These are phyloP conservation scores for Anoplophora glabripennis DNA, from an alignment of 1,140 invertebrate species.

Conservation along the genomic window DNA sequence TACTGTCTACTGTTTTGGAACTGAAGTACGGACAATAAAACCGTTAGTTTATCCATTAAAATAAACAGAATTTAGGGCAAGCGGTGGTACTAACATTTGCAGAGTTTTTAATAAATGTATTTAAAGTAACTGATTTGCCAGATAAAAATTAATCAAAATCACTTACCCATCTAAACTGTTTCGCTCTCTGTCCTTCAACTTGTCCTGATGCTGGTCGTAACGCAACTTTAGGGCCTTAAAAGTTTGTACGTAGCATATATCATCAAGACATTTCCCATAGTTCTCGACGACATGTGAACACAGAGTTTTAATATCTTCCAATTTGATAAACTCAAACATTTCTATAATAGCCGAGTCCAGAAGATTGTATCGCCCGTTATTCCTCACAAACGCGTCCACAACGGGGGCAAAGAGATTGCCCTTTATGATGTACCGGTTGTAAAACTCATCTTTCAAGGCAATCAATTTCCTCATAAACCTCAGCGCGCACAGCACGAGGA, in stretches of 20 bases:
- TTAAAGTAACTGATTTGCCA: too few relatives aligned
- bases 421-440: slow-evolving; percentile 94
- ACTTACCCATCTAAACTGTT: slow-evolving; percentile 67
- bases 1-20: too few relatives aligned
- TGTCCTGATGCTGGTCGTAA: slow-evolving; percentile 94
- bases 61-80: too few relatives aligned
- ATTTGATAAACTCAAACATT: slow-evolving; percentile 98
- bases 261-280: slow-evolving; percentile 89
- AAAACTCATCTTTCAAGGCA: slow-evolving; percentile 97
- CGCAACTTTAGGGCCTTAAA: slow-evolving; percentile 88
- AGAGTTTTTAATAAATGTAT: too few relatives aligned
- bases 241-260: slow-evolving; percentile 95
- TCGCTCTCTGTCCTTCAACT: slow-evolving; percentile 80
- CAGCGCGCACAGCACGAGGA: slow-evolving; percentile 93
- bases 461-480: slow-evolving; percentile 95
- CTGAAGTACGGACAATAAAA: too few relatives aligned
- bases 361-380: slow-evolving; percentile 95
- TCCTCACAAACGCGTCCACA: slow-evolving; percentile 92
- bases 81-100: too few relatives aligned
- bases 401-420: slow-evolving; percentile 94
- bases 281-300: slow-evolving; percentile 93
- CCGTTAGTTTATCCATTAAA: too few relatives aligned
- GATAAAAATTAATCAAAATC: too few relatives aligned
- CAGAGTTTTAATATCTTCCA: slow-evolving; percentile 94
- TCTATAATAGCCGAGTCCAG: slow-evolving; percentile 98